Evolutionary conservation across 2,888 invertebrate genomes (phyloP).

Genomic region (Eretmocerus hayati): DNA sequence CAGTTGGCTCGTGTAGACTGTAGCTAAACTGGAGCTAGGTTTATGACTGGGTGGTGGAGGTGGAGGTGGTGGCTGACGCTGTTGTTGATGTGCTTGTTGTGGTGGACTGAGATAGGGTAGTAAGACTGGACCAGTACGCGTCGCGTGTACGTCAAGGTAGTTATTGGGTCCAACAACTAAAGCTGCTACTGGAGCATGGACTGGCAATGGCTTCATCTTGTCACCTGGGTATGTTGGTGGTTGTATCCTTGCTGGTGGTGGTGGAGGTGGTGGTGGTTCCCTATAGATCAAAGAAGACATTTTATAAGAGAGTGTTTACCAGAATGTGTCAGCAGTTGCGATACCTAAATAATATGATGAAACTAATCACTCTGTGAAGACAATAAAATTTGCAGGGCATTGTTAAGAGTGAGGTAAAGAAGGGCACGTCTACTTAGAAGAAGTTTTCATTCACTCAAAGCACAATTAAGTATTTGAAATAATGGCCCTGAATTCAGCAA

Average conservation of each 20-base stretch:
- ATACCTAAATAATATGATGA: no score
- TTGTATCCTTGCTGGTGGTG: slow-evolving; percentile 50
- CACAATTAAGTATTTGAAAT: no score
- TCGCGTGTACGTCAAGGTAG: slow-evolving; percentile 57
- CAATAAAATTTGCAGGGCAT: no score
- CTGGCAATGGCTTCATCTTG: slow-evolving; percentile 46
- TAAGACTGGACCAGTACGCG: slow-evolving; percentile 49
- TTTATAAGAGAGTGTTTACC: no score
- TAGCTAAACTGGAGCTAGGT: slow-evolving; percentile 58
- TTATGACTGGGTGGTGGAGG: slow-evolving; percentile 56
- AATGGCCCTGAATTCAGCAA: no score
- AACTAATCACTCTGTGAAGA: no score
- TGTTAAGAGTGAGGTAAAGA: no score
- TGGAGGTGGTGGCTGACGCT: slow-evolving; percentile 54
- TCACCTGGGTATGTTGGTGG: slow-evolving; percentile 47
- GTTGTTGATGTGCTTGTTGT: slow-evolving; percentile 66
- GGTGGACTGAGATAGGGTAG: slow-evolving; percentile 53
- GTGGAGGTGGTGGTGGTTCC: slow-evolving; percentile 55
- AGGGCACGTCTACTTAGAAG: no score
- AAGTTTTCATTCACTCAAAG: no score
- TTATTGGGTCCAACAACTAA: slow-evolving; percentile 57
- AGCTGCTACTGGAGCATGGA: slow-evolving; percentile 50
- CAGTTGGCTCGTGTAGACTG: slow-evolving; percentile 63
- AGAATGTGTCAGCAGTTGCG: no score
- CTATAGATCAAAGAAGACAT: slow-evolving; percentile 5